Evolutionary conservation across 2,113 vertebrate species (phyloP).

Genomic region (mouse (Mus musculus)): GRCm39 chr4:149088501-149089000

Average conservation of each 20-base stretch:
- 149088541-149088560: neutral
- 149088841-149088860: neutral
- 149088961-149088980: conserved; percentile 1
- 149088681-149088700: neutral
- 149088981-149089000: neutral
- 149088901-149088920: neutral
- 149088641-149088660: neutral
- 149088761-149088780: neutral
- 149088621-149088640: neutral
- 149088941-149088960: neutral
- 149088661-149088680: neutral
- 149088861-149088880: neutral
- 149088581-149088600: too few species aligned
- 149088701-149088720: neutral
- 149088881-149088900: neutral
- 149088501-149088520: too few species aligned
- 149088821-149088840: neutral
- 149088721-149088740: neutral
- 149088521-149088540: neutral
- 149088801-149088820: neutral
- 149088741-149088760: conserved; percentile 1
- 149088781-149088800: neutral
- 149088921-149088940: neutral
- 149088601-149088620: neutral
- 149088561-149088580: neutral